These are phyloP conservation scores for Troides aeacus DNA, from an alignment of 2,888 invertebrate genomes.

Conservation along the genomic window DNA sequence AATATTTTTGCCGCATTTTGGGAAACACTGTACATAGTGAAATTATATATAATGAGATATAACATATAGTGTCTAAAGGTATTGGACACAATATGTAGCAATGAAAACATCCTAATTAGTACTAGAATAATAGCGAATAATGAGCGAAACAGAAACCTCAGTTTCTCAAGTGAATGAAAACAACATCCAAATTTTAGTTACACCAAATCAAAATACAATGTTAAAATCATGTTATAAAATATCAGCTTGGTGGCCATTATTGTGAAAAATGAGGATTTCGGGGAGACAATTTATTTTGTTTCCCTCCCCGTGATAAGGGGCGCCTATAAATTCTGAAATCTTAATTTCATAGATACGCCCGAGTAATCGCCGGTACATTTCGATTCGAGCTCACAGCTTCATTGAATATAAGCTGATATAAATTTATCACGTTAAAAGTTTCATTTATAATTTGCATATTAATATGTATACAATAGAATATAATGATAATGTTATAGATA, in stretches of 20 bases:
- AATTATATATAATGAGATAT: too few relatives aligned
- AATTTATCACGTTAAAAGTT: background rate
- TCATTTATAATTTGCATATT: background rate
- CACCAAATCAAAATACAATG: too few relatives aligned
- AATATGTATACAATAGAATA: background rate
- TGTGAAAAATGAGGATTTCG: background rate
- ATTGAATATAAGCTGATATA: constrained; percentile 1
- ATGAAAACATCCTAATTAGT: too few relatives aligned
- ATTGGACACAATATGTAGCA: too few relatives aligned
- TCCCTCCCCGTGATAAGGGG: background rate
- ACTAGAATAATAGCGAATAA: too few relatives aligned
- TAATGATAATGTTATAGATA: too few relatives aligned
- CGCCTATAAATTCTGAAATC: constrained; percentile 10
- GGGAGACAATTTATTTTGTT: constrained; percentile 2
- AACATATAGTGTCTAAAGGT: too few relatives aligned
- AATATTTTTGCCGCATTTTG: too few relatives aligned
- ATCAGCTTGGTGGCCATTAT: background rate
- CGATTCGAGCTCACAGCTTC: background rate
- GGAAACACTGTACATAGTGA: too few relatives aligned
- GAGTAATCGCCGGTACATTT: constrained; percentile 1
- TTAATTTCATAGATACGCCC: constrained; percentile 13
- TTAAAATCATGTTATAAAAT: background rate
- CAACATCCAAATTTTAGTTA: too few relatives aligned
- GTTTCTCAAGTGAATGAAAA: too few relatives aligned
- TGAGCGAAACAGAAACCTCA: too few relatives aligned